Conservation (phyloP, 64 coral and sea anemone genomes). For the Pocillopora damicornis region DNA sequence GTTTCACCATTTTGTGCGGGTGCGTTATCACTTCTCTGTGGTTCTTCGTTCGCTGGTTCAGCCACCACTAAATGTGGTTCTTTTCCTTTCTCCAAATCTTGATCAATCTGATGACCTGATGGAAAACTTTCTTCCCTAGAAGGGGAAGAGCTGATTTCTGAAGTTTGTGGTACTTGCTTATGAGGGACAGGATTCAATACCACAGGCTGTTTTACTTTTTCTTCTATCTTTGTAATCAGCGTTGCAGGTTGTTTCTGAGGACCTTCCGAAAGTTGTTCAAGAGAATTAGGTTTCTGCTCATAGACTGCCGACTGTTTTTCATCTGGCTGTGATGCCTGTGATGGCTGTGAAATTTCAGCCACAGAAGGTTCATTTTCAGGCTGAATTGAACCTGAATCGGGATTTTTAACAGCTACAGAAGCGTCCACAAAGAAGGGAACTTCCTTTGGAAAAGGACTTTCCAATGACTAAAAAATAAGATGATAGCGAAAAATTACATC, state of each 20-base stretch:
- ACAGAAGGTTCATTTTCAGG: conserved; percentile 1
- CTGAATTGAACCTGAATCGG: neutral
- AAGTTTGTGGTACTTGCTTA: neutral
- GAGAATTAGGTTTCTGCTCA: conserved; percentile 18
- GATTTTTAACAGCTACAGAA: neutral
- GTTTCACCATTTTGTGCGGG: neutral
- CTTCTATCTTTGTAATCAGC: neutral
- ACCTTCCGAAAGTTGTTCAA: conserved; percentile 9
- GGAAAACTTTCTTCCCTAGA: neutral
- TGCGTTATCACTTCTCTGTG: neutral
- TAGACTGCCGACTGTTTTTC: neutral
- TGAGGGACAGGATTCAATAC: conserved; percentile 52
- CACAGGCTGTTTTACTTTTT: conserved; percentile 36
- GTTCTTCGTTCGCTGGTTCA: neutral
- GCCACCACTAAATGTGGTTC: neutral
- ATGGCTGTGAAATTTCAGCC: neutral
- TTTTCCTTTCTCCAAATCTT: neutral
- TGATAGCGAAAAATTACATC: neutral
- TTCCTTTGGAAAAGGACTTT: conserved; percentile 25
- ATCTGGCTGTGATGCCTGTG: neutral
- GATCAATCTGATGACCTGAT: neutral
- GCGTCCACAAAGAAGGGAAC: conserved; percentile 19
- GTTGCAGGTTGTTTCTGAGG: neutral
- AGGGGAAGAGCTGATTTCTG: neutral
- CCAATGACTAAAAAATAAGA: neutral